Base-by-base conservation (phyloP, 1,140 invertebrate genomes). In the Paralvinella palmiformis region DNA sequence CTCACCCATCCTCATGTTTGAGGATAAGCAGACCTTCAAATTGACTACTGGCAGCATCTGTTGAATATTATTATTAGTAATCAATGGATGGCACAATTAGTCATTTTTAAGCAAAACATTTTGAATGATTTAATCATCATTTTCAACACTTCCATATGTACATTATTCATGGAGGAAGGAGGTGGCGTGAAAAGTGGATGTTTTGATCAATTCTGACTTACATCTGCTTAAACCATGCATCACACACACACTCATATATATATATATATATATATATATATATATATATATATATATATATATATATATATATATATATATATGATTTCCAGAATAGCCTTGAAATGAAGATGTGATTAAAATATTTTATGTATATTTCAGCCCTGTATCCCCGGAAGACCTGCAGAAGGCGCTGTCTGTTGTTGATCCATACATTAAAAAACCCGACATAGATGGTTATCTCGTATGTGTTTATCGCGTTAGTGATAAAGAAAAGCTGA, bases 391-490 rank as follows among this genome's bases (percentile, higher is more conserved):
- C 17, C 69, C 74, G 0, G 74, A 75, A 66, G 74, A 75, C 17
- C 57, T 78, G 59, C 75, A 73, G 69, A 58, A 72, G 64, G 73
- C 73, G 2, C 63, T 79, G 33, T 68, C 66, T 29, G 55, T 71
- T 15, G 71, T 69, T 22, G 78, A 79, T 59, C 75, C 76, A 13
- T 73, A 79, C 53, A 74, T 78, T 33, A 71, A 73, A 59, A 65
- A 68, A 15, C 55, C 60, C 6, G 64, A 68, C 24, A 66, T 79
- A 67, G 71, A 75, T 29, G 68, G 66, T 32, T 74, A 73, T 48
- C 62, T 79, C 13, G 52, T 45, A 29, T 79, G 77, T 76, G 75
- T 70, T 13, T 79, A 71, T 62, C 24, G 32, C 7, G 60, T 68
- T 13, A 66, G 65, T 3, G 67, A 65, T 6, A 22, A 31, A 50